phyloP scores from a whole-genome alignment of 2,888 invertebrate species.

The Zygogramma bicolorata region DNA sequence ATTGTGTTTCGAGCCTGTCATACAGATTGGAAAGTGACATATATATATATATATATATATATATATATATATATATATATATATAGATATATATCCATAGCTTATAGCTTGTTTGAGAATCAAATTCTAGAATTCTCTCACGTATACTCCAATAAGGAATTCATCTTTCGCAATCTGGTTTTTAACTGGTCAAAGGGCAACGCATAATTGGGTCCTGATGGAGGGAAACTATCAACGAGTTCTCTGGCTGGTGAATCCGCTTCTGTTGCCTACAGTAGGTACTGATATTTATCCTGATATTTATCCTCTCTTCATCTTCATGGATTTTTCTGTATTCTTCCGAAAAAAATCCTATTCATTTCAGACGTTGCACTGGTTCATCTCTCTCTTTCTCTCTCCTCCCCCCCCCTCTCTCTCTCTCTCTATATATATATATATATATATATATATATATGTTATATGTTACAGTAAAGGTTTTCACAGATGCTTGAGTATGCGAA shows the following conservation, averaged over 20 bases:
- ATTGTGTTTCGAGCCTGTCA: background rate
- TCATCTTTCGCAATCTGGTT: background rate
- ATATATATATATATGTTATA: no score
- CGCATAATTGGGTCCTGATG: background rate
- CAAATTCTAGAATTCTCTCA: background rate
- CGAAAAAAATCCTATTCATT: no score
- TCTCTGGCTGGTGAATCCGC: background rate
- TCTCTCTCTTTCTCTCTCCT: no score
- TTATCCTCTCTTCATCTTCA: background rate
- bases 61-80: no score
- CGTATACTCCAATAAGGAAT: background rate
- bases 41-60: no score
- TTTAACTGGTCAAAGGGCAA: background rate
- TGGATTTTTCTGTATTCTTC: background rate
- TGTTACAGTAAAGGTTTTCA: no score
- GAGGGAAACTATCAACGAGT: background rate
- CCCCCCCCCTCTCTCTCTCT: no score
- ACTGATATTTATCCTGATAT: background rate
- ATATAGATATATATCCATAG: no score
- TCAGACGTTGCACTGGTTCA: no score
- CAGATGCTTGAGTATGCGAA: no score
- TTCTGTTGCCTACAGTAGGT: background rate
- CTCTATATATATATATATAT: no score
- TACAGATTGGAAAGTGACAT: no score
- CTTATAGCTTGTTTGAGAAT: background rate